Percentiles rank a stretch among this genome's conserved stretches.
Evolutionary conservation across 1,140 invertebrate species (phyloP).

Genomic region (Drosophila trapezifrons): DNA sequence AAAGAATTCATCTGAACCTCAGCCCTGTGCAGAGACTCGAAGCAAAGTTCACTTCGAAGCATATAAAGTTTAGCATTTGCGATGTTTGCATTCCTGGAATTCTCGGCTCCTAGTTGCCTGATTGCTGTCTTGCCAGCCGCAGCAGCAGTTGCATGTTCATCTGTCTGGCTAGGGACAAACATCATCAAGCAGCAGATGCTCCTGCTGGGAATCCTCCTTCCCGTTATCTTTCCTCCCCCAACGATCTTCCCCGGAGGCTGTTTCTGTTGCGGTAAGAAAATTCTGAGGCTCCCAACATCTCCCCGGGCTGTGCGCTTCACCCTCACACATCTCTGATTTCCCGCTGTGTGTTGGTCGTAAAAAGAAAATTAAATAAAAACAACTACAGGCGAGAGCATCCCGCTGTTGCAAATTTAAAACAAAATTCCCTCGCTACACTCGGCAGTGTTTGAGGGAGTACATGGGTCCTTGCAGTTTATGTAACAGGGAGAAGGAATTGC

Average conservation of each 20-base stretch:
- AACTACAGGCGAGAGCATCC: constrained; percentile 59
- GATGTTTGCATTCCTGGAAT: constrained; percentile 37
- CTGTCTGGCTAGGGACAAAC: constrained; percentile 49
- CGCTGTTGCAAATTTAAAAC: constrained; percentile 67
- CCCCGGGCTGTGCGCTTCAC: constrained; percentile 12
- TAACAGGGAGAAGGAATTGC: neutral
- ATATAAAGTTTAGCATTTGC: constrained; percentile 37
- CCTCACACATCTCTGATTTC: constrained; percentile 28
- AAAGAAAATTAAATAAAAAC: constrained; percentile 80
- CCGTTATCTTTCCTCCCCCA: neutral
- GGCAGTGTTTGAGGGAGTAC: constrained; percentile 5
- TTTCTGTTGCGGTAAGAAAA: constrained; percentile 43
- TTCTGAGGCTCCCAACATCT: constrained; percentile 26
- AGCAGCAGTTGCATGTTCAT: constrained; percentile 54
- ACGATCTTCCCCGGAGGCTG: constrained; percentile 23
- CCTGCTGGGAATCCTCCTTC: constrained; percentile 17
- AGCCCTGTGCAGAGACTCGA: constrained; percentile 8
- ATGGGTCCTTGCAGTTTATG: neutral
- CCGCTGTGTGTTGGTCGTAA: constrained; percentile 47
- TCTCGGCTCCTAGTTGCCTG: constrained; percentile 33
- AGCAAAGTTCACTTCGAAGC: constrained; percentile 27
- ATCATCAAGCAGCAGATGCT: constrained; percentile 46
- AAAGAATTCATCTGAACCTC: constrained; percentile 31
- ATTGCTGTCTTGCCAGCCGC: constrained; percentile 49
- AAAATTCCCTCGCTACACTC: constrained; percentile 35